Evolutionary conservation across 2,113 vertebrate species (phyloP).

Genomic region (Erythrolamprus reginae): DNA sequence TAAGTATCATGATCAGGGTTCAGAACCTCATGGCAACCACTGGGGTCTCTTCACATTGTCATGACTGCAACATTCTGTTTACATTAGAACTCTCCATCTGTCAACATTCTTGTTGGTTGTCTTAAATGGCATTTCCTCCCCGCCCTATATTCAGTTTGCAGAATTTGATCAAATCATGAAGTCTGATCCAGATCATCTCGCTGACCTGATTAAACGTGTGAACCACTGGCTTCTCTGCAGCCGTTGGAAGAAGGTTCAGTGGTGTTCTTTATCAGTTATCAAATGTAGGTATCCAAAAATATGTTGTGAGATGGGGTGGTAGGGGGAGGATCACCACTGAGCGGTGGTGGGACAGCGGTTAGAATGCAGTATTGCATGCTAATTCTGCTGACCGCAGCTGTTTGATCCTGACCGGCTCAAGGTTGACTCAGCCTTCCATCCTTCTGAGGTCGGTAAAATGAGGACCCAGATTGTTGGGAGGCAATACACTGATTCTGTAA

Average conservation of each 20-base stretch:
- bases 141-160: conserved; percentile 78
- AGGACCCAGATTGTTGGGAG: background rate
- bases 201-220: conserved; percentile 88
- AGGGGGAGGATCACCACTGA: background rate
- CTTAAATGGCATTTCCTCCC: background rate
- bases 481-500: background rate
- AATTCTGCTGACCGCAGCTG: background rate
- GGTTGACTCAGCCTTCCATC: background rate
- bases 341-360: background rate
- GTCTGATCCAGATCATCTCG: conserved; percentile 95
- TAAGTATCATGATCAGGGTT: background rate
- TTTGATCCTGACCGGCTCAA: background rate
- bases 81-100: background rate
- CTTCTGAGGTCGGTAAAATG: background rate
- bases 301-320: background rate
- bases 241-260: conserved; percentile 98
- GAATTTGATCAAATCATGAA: conserved; percentile 99
- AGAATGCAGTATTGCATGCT: background rate
- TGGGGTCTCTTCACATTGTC: background rate
- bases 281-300: conserved; percentile 78
- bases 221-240: conserved; percentile 96
- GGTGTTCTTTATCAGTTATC: conserved; percentile 92
- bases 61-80: conserved; percentile 1
- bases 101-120: background rate
- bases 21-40: background rate